phyloP scores from a whole-genome alignment of 2,888 invertebrate genomes.

The Anthoptus insignis region DNA sequence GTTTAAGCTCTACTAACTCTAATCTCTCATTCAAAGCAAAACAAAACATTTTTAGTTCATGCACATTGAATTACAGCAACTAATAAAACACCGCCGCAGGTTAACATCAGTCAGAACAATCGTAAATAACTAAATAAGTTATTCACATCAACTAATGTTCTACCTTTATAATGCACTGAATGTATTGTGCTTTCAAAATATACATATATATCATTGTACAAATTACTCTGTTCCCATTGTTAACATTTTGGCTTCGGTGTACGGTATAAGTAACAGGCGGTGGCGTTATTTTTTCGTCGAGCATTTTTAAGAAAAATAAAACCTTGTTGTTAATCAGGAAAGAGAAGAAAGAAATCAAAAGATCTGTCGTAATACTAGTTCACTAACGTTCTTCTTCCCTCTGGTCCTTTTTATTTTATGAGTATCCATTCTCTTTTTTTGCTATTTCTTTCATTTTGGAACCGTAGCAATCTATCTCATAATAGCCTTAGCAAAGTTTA shows the following conservation, averaged over 20 bases:
- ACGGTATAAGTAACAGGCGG: slow-evolving; percentile 6
- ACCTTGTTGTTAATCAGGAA: too few species aligned
- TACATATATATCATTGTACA: slow-evolving; percentile 74
- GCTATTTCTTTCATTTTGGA: too few species aligned
- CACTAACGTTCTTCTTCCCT: too few species aligned
- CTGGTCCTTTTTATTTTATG: too few species aligned
- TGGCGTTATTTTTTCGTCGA: slow-evolving; percentile 4
- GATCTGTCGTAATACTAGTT: too few species aligned
- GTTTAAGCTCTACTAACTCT: too few species aligned
- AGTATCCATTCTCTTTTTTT: too few species aligned
- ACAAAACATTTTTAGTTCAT: slow-evolving; percentile 4
- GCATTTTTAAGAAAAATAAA: too few species aligned
- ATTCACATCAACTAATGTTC: slow-evolving; percentile 78
- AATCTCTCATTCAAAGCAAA: not conserved
- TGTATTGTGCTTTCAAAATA: slow-evolving; percentile 75
- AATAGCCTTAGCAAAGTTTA: too few species aligned
- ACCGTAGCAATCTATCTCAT: too few species aligned
- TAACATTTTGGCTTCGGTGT: slow-evolving; percentile 44
- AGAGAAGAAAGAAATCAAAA: too few species aligned
- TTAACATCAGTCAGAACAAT: slow-evolving; percentile 58
- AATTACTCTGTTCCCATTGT: slow-evolving; percentile 78
- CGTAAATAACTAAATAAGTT: slow-evolving; percentile 69
- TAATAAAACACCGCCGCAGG: slow-evolving; percentile 27
- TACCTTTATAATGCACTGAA: slow-evolving; percentile 73
- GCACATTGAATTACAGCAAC: slow-evolving; percentile 11